phyloP scores from a whole-genome alignment of 2,113 vertebrate species.

The Cephalopholis sonnerati region DNA sequence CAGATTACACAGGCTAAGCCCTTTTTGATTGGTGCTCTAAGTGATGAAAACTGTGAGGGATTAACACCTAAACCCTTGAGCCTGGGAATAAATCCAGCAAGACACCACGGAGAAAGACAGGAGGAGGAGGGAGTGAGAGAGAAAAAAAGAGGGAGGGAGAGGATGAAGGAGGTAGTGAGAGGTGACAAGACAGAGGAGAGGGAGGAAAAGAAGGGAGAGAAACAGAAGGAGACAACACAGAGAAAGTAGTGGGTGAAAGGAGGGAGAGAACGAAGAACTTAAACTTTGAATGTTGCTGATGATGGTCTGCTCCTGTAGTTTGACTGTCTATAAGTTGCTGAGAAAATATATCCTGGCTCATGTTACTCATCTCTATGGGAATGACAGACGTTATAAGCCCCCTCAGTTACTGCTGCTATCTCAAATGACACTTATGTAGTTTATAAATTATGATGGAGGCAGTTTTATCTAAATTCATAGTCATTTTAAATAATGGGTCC shows the following conservation, averaged over 20 bases:
- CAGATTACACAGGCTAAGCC: conserved; percentile 65
- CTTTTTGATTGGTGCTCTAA: conserved; percentile 73
- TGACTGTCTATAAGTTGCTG: too few relatives aligned
- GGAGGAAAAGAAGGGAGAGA: background rate
- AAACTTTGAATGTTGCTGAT: too few relatives aligned
- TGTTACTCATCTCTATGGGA: too few relatives aligned
- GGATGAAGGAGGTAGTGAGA: background rate
- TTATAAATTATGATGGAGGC: too few relatives aligned
- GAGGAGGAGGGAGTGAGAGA: background rate
- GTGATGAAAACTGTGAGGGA: conserved; percentile 71
- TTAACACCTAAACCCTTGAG: conserved; percentile 60
- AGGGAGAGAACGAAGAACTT: background rate
- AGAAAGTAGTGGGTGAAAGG: background rate
- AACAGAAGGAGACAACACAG: background rate
- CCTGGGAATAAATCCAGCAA: conserved; percentile 46
- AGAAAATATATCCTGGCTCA: too few relatives aligned
- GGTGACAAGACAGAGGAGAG: background rate
- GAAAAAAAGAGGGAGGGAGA: background rate
- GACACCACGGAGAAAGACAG: conserved; percentile 39
- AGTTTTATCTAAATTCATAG: too few relatives aligned
- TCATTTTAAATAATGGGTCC: too few relatives aligned
- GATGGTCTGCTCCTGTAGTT: too few relatives aligned
- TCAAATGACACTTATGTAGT: too few relatives aligned
- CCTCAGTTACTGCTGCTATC: too few relatives aligned
- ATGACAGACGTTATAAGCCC: too few relatives aligned